A percentile compares a stretch with the other conserved stretches of the same genome.
These are phyloP conservation scores for Criorhina ranunculi DNA, from an alignment of 2,888 invertebrate species.

Conservation along the genomic window DNA sequence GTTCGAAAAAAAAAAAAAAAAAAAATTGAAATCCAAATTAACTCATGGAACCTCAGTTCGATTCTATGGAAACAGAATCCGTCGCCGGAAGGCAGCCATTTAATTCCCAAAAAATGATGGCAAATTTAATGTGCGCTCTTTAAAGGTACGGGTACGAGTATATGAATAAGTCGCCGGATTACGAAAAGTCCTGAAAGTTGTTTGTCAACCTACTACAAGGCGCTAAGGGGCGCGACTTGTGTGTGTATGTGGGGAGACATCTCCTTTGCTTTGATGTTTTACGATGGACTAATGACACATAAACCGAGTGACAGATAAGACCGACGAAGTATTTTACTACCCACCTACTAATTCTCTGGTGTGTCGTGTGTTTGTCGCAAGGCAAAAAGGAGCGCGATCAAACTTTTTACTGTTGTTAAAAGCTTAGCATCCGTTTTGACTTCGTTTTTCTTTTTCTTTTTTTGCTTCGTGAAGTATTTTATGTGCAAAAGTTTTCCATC, in stretches of 20 bases:
- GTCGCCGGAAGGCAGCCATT: slow-evolving; percentile 30
- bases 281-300: slow-evolving; percentile 73
- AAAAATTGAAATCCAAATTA: neutral
- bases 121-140: slow-evolving; percentile 15
- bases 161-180: slow-evolving; percentile 24
- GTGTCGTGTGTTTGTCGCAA: neutral
- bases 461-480: slow-evolving; percentile 43
- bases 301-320: slow-evolving; percentile 71
- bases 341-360: slow-evolving; percentile 29
- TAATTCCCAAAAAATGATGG: slow-evolving; percentile 16
- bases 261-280: slow-evolving; percentile 59
- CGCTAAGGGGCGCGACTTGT: neutral
- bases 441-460: slow-evolving; percentile 2
- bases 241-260: neutral
- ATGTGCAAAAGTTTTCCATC: slow-evolving; percentile 65
- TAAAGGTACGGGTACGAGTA: neutral
- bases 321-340: slow-evolving; percentile 52
- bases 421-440: slow-evolving; percentile 48
- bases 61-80: slow-evolving; percentile 12
- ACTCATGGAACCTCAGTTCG: slow-evolving; percentile 8
- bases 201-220: slow-evolving; percentile 16
- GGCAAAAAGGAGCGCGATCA: slow-evolving; percentile 45
- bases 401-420: slow-evolving; percentile 58
- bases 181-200: slow-evolving; percentile 7
- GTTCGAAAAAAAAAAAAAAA: neutral